Conservation (phyloP, 2,888 invertebrate species). For the Osmoderma eremita region DNA sequence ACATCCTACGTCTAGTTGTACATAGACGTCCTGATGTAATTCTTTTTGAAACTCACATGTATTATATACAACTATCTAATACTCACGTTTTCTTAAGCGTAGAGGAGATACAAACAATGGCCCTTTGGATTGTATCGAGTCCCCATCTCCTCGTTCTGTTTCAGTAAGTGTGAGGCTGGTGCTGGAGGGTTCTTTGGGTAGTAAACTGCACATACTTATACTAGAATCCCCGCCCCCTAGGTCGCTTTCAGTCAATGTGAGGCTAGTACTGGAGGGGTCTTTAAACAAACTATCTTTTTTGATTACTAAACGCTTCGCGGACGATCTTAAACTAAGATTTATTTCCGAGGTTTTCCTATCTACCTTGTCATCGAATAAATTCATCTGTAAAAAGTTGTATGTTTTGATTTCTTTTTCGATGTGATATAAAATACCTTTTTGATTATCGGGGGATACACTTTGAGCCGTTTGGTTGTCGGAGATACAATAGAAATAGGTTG, state of each 20-base stretch:
- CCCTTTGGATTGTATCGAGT: neutral
- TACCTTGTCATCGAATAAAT: slow-evolving; percentile 87
- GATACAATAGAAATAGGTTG: slow-evolving; percentile 38
- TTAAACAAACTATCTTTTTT: slow-evolving; percentile 64
- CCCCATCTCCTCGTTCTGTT: neutral
- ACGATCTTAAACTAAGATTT: slow-evolving; percentile 68
- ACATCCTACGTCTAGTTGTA: too few species aligned
- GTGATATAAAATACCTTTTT: slow-evolving; percentile 20
- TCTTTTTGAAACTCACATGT: too few species aligned
- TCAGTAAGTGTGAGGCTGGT: neutral
- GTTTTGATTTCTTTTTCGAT: neutral
- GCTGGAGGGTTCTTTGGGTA: neutral
- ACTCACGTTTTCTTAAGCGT: slow-evolving; percentile 13
- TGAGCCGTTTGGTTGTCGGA: slow-evolving; percentile 36
- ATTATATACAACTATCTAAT: too few species aligned
- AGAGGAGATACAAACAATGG: neutral
- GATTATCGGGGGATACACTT: slow-evolving; percentile 29
- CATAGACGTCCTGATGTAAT: too few species aligned
- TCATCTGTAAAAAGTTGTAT: slow-evolving; percentile 67
- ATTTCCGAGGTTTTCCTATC: slow-evolving; percentile 74
- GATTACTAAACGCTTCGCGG: slow-evolving; percentile 79
- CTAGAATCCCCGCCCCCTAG: neutral
- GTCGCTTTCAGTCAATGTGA: neutral
- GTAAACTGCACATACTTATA: too few species aligned
- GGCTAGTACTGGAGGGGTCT: neutral